Percentiles rank a stretch among this genome's conserved stretches.
phyloP scores from a whole-genome alignment of 64 coral and sea anemone genomes.

The Pocillopora damicornis region DNA sequence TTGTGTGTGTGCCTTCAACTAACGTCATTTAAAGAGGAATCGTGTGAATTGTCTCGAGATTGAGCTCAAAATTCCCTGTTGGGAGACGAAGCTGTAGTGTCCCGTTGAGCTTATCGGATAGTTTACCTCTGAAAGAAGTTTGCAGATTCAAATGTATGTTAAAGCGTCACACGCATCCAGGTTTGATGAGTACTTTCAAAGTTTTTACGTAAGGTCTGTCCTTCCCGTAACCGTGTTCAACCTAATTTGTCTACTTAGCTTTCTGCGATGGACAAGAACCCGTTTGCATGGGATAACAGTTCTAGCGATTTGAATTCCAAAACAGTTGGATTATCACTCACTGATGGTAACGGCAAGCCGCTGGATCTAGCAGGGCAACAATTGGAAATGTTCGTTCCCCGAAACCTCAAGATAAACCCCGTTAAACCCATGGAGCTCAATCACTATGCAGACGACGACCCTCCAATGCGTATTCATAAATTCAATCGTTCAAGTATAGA shows the following conservation, averaged over 20 bases:
- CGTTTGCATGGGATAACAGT: conserved; percentile 78
- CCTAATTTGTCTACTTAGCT: conserved; percentile 25
- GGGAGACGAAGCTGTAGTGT: no score
- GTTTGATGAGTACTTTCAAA: no score
- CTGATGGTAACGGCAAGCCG: conserved; percentile 82
- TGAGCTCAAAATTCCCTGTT: no score
- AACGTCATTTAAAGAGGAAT: no score
- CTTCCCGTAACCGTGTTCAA: background rate
- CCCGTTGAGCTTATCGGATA: no score
- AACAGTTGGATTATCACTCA: conserved; percentile 74
- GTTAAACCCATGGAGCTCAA: conserved; percentile 83
- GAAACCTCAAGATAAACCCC: conserved; percentile 85
- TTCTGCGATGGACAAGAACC: conserved; percentile 92
- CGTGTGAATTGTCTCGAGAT: no score
- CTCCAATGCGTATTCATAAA: conserved; percentile 86
- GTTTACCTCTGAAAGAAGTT: no score
- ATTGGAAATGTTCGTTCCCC: conserved; percentile 89
- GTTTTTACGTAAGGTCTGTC: no score
- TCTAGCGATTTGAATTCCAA: conserved; percentile 87
- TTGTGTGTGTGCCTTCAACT: no score
- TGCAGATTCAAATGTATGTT: no score
- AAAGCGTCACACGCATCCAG: no score
- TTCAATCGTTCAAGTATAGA: conserved; percentile 80
- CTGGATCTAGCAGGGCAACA: conserved; percentile 77
- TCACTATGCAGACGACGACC: conserved; percentile 62